Base-by-base conservation (phyloP, 1,140 invertebrate genomes). In the Ips typographus region DNA sequence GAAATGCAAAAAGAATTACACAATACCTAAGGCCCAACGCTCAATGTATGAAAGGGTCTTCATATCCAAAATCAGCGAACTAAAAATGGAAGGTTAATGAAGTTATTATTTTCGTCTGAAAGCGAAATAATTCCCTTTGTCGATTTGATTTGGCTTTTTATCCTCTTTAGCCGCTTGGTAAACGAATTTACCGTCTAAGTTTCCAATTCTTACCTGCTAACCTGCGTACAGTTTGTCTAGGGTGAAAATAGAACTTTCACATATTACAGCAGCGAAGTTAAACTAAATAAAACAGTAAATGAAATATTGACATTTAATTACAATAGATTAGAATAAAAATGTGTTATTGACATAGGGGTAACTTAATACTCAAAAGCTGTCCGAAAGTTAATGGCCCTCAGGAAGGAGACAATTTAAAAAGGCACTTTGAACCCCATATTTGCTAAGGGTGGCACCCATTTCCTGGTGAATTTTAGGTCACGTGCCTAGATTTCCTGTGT, bases 71-170 rank as follows among this genome's bases (percentile, higher is more conserved):
- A 65, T 47, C 57, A 70, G 61, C 61, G 39, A 65, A 49, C 8
- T 49, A 4, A 64, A 57, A 63, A 64, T 60, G 56, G 61, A 22
- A 57, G 53, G 58, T 70, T 70, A 70, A 70, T 65, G 58, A 70
- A 70, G 61, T 64, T 57, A 64, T 70, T 64, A 65, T 70, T 70
- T 70, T 68, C 66, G 58, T 61, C 55, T 37, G 58, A 47, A n/a
- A 62, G 58, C 59, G 51, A 56, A 68, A 55, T 62, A 56, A 68
- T 68, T 61, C 47, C 57, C 42, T 39, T 68, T 68, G 66, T 62
- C 22, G 65, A 52, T 60, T 52, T 42, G 56, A 60, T 67, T 67
- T 67, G 53, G 65, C 56, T 44, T 67, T 58, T 67, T 65, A 65
- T 65, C 39, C 55, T 59, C 56, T 60, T 43, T 60, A 36, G 42